Evolutionary conservation across 2,113 vertebrate genomes (phyloP).

Genomic region (Cettia cetti): DNA sequence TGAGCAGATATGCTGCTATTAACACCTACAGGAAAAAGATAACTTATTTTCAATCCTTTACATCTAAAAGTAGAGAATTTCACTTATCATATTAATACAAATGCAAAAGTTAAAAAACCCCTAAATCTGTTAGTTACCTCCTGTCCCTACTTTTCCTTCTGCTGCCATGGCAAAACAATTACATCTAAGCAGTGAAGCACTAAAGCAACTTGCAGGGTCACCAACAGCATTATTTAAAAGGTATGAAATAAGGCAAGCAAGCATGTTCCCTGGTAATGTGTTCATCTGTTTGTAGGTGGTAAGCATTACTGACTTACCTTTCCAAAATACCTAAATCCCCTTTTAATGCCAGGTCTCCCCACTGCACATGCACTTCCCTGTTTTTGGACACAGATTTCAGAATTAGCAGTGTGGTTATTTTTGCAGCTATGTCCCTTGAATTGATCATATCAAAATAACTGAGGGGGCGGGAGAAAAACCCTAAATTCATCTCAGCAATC

Average conservation of each 20-base stretch:
- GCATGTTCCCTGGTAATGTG: background rate
- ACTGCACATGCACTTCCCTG: background rate
- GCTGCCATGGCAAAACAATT: background rate
- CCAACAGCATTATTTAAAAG: background rate
- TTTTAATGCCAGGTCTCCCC: background rate
- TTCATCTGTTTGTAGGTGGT: background rate
- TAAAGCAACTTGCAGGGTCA: background rate
- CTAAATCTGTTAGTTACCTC: background rate
- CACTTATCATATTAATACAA: background rate
- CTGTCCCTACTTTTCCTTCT: background rate
- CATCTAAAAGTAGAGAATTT: background rate
- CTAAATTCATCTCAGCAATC: background rate
- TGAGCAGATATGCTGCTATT: slow-evolving; percentile 66
- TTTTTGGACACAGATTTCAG: background rate
- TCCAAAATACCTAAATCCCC: background rate
- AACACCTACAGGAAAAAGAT: slow-evolving; percentile 39
- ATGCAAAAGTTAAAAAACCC: background rate
- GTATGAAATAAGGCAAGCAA: background rate
- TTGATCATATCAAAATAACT: background rate
- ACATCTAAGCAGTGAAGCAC: background rate
- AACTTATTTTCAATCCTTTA: background rate
- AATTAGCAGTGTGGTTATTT: background rate
- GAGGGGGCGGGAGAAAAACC: rapidly evolving
- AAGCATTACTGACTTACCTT: background rate
- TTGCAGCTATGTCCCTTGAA: background rate